phyloP scores from a whole-genome alignment of 2,888 invertebrate species.

The Harpagoxenus sublaevis region DNA sequence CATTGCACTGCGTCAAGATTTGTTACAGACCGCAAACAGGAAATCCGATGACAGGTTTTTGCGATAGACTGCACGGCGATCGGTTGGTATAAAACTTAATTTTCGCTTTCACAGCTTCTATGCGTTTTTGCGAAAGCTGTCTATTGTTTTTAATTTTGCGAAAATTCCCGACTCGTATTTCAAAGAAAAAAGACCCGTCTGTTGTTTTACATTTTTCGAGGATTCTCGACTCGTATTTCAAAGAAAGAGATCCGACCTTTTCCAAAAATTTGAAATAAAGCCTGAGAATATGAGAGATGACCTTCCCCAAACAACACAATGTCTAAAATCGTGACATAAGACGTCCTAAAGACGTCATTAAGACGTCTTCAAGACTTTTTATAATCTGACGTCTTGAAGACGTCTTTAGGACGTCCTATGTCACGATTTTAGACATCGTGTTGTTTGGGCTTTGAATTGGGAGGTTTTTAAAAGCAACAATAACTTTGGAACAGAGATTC shows the following conservation, averaged over 20 bases:
- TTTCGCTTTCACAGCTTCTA: neutral
- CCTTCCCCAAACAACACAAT: neutral
- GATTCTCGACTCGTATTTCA: neutral
- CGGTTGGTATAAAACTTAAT: neutral
- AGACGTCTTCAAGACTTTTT: no score
- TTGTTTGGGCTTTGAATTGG: no score
- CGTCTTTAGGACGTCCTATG: no score
- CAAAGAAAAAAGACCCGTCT: neutral
- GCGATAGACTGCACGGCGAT: neutral
- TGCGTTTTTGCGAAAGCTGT: neutral
- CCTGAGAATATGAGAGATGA: neutral
- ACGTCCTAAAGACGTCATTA: no score
- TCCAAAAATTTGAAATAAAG: neutral
- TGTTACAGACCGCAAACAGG: constrained; percentile 4
- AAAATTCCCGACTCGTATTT: neutral
- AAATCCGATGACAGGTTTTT: constrained; percentile 9
- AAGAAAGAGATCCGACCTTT: neutral
- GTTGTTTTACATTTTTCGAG: no score
- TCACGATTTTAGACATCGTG: no score
- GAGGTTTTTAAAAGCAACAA: neutral
- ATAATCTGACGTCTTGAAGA: no score
- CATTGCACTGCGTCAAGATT: neutral
- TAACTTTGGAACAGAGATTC: neutral
- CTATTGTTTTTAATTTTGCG: neutral
- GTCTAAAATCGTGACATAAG: no score